Evolutionary conservation across 2,797 vertebrate species (phyloP).

Genomic region (Neoniphon sammara): DNA sequence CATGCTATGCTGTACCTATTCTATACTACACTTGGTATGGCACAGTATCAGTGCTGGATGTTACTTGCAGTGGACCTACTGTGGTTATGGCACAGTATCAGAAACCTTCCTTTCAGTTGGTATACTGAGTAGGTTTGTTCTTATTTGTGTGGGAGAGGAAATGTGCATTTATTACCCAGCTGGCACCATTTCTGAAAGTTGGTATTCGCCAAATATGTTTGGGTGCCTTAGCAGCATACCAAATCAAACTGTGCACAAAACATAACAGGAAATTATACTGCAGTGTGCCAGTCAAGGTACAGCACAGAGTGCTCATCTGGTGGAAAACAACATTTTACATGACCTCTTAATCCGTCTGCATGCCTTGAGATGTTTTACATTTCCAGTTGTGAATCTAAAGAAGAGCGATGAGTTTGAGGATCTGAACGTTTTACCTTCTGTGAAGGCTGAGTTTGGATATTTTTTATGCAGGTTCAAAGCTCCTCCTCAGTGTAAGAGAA

Average conservation of each 20-base stretch:
- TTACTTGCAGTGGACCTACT: background rate
- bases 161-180: too few relatives aligned
- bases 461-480: constrained; percentile 44
- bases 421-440: constrained; percentile 67
- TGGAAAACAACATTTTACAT: background rate
- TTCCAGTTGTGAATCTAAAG: background rate
- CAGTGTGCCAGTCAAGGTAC: background rate
- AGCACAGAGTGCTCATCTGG: background rate
- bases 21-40: background rate
- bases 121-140: too few relatives aligned
- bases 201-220: too few relatives aligned
- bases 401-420: background rate
- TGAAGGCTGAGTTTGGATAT: constrained; percentile 68
- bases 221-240: too few relatives aligned
- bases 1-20: too few relatives aligned
- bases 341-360: constrained; percentile 1
- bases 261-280: background rate
- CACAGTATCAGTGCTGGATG: background rate
- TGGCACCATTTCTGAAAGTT: too few relatives aligned
- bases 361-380: constrained; percentile 32
- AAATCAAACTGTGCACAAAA: background rate
- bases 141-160: too few relatives aligned
- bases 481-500: background rate
- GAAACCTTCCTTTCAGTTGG: too few relatives aligned
- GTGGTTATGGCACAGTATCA: background rate